Conservation (phyloP, 2,888 invertebrate species). For the Lysandra bellargus region DNA sequence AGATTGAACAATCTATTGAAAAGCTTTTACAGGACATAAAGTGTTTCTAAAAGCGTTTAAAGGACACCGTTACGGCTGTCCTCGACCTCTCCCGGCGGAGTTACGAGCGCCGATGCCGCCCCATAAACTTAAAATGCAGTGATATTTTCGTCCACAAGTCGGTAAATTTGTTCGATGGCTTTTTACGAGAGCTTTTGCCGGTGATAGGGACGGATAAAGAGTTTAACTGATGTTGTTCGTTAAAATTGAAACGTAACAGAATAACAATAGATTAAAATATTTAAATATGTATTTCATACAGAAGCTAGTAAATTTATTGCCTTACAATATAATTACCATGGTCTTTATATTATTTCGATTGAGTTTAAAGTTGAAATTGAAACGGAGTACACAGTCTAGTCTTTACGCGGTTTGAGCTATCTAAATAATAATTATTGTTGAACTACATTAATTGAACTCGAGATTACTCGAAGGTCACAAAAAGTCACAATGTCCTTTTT, state of each 20-base stretch:
- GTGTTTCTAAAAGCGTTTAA: background rate
- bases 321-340: no score
- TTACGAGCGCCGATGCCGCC: background rate
- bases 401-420: no score
- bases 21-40: background rate
- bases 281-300: no score
- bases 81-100: background rate
- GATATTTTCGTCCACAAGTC: background rate
- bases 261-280: background rate
- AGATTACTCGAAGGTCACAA: background rate
- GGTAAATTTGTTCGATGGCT: background rate
- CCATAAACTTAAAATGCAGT: constrained; percentile 5
- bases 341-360: no score
- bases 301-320: no score
- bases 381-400: no score
- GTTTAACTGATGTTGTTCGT: no score
- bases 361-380: no score
- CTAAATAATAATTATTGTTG: no score
- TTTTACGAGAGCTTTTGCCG: background rate
- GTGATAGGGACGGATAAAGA: background rate
- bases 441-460: no score
- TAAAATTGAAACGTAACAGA: background rate
- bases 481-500: background rate
- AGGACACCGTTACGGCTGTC: background rate
- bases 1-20: background rate